Conservation (phyloP, 2,113 vertebrate species). For the Holacanthus passer region DNA sequence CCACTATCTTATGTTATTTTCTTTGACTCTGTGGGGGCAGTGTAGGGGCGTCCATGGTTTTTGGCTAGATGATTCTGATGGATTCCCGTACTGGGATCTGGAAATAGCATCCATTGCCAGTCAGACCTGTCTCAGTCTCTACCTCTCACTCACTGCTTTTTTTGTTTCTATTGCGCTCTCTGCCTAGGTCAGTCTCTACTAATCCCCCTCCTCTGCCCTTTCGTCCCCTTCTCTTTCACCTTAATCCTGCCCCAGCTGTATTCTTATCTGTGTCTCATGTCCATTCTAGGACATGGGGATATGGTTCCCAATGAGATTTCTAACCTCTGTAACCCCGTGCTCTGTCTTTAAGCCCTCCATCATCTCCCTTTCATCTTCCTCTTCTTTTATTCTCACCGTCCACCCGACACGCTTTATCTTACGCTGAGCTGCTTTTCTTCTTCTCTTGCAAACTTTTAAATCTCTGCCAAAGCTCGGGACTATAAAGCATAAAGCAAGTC, state of each 20-base stretch:
- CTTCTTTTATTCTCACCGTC: conserved; percentile 18
- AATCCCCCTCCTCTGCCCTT: conserved; percentile 32
- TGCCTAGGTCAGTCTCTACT: conserved; percentile 23
- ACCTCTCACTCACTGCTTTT: neutral
- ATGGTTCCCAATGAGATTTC: conserved; percentile 61
- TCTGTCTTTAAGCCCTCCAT: conserved; percentile 57
- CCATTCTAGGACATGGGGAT: conserved; percentile 62
- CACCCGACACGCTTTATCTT: conserved; percentile 12
- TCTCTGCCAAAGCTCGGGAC: conserved; percentile 21
- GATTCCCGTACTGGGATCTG: conserved; percentile 21
- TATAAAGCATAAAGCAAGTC: conserved; percentile 23
- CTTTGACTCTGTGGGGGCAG: neutral
- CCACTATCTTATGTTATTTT: neutral
- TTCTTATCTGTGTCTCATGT: conserved; percentile 45
- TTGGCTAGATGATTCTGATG: conserved; percentile 18
- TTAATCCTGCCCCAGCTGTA: conserved; percentile 46
- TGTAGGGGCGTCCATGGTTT: neutral
- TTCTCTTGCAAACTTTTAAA: conserved; percentile 41
- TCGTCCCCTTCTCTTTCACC: conserved; percentile 35
- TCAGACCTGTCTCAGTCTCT: conserved; percentile 1
- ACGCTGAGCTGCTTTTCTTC: conserved; percentile 8
- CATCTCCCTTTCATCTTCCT: conserved; percentile 43
- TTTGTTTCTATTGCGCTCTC: conserved; percentile 20
- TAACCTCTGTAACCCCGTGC: conserved; percentile 48
- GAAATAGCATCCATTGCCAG: conserved; percentile 12